These are phyloP conservation scores for Dipodomys spectabilis DNA, from an alignment of 2,113 vertebrate species.

Conservation along the genomic window DNA sequence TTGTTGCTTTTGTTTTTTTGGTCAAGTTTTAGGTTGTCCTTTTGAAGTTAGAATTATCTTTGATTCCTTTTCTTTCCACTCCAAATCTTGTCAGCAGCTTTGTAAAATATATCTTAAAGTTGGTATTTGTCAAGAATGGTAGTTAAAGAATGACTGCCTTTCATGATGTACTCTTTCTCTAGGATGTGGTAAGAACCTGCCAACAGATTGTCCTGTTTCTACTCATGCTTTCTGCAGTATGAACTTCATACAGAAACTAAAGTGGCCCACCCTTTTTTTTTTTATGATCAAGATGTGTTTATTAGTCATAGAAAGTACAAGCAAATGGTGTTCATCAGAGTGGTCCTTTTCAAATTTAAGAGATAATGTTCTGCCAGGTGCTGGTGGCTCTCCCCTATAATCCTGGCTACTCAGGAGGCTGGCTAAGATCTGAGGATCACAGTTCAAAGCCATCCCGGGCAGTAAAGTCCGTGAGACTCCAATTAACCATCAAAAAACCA, in stretches of 20 bases:
- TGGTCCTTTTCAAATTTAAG: slow-evolving; percentile 1
- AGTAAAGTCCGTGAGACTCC: no score
- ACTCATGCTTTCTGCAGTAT: background rate
- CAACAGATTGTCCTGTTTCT: slow-evolving; percentile 23
- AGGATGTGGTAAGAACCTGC: slow-evolving; percentile 20
- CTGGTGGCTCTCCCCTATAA: no score
- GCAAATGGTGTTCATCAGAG: background rate
- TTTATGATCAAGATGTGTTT: no score
- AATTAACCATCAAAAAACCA: no score
- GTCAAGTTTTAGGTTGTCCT: slow-evolving; percentile 16
- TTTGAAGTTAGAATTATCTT: slow-evolving; percentile 42
- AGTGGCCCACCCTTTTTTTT: background rate
- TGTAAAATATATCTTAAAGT: slow-evolving; percentile 57
- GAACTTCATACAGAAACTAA: background rate
- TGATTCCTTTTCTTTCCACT: slow-evolving; percentile 37
- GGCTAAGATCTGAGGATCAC: no score
- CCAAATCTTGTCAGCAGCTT: background rate
- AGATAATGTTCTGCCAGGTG: background rate
- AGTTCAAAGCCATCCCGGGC: no score
- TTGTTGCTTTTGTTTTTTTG: background rate
- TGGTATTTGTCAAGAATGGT: background rate
- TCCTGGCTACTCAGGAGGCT: no score
- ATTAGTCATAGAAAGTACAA: no score
- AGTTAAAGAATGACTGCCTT: background rate
- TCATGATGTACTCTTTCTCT: background rate